Conservation (phyloP, 1,140 invertebrate species). For the Drosophila oshimai region DNA sequence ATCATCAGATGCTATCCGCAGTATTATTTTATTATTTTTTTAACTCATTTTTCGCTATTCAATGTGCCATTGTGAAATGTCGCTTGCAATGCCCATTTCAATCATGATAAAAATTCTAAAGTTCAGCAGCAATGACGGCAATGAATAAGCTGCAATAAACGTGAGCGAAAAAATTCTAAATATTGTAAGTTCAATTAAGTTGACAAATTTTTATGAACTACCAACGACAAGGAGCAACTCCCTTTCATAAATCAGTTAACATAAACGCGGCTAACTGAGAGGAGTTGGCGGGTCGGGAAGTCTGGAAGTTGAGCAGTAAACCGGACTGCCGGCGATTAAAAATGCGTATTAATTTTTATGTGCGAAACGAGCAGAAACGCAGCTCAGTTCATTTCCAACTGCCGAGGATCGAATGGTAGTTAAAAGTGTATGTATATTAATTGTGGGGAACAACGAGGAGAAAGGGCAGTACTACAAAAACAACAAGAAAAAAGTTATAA, state of each 20-base stretch:
- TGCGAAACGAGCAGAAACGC: constrained; percentile 58
- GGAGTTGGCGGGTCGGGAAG: background rate
- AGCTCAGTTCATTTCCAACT: background rate
- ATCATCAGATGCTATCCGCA: background rate
- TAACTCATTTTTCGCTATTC: background rate
- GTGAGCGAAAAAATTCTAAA: constrained; percentile 56
- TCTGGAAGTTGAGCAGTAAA: background rate
- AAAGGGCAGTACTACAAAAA: background rate
- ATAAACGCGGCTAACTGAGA: too few relatives aligned
- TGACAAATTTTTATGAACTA: constrained; percentile 77
- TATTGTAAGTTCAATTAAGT: constrained; percentile 75
- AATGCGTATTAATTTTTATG: constrained; percentile 77
- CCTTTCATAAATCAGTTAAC: constrained; percentile 54
- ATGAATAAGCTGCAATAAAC: constrained; percentile 26
- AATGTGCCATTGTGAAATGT: constrained; percentile 43
- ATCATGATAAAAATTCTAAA: constrained; percentile 75
- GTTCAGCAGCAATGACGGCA: constrained; percentile 29
- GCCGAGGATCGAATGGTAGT: constrained; percentile 1
- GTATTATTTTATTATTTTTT: constrained; percentile 1
- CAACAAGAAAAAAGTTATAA: background rate
- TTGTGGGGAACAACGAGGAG: background rate
- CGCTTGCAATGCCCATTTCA: constrained; percentile 61
- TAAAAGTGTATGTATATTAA: background rate
- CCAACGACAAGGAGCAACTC: constrained; percentile 7
- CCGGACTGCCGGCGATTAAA: constrained; percentile 54